Evolutionary conservation across 1,140 invertebrate genomes (phyloP).

Genomic region (Sycophaga agraensis): DNA sequence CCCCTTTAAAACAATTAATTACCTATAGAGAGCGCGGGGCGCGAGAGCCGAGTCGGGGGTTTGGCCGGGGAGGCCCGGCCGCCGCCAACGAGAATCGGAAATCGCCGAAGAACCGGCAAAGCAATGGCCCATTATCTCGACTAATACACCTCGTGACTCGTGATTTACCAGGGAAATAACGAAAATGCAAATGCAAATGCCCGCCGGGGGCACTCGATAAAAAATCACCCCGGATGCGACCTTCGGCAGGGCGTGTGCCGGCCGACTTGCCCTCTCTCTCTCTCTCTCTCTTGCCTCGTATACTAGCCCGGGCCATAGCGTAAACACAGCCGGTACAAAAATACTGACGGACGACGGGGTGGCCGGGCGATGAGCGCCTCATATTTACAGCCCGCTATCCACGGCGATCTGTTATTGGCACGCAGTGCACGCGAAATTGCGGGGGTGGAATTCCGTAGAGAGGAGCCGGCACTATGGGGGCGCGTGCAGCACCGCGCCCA

Average conservation of each 20-base stretch:
- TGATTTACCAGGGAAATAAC: constrained; percentile 27
- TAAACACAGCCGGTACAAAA: neutral
- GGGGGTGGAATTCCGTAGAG: constrained; percentile 31
- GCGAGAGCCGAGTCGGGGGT: neutral
- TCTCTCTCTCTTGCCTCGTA: too few species aligned
- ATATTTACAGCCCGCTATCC: constrained; percentile 48
- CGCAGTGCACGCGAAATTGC: constrained; percentile 24
- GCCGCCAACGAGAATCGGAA: constrained; percentile 25
- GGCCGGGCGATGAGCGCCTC: constrained; percentile 38
- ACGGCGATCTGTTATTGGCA: constrained; percentile 42
- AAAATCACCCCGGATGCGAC: constrained; percentile 1
- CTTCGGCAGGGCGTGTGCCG: neutral
- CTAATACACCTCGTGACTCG: constrained; percentile 28
- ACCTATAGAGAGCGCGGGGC: constrained; percentile 8
- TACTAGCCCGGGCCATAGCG: too few species aligned
- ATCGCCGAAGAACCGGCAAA: constrained; percentile 28
- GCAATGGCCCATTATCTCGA: constrained; percentile 26
- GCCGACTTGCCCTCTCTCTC: too few species aligned
- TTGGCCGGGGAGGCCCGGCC: too few species aligned
- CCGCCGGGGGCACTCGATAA: constrained; percentile 21
- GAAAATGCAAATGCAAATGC: constrained; percentile 28
- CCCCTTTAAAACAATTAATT: constrained; percentile 41
- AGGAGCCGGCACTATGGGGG: too few species aligned
- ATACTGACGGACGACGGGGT: neutral
- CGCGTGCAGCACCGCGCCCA: too few species aligned